Conservation (phyloP, 35 echinoderm and acorn worm genomes). For the Antedon bifida region DNA sequence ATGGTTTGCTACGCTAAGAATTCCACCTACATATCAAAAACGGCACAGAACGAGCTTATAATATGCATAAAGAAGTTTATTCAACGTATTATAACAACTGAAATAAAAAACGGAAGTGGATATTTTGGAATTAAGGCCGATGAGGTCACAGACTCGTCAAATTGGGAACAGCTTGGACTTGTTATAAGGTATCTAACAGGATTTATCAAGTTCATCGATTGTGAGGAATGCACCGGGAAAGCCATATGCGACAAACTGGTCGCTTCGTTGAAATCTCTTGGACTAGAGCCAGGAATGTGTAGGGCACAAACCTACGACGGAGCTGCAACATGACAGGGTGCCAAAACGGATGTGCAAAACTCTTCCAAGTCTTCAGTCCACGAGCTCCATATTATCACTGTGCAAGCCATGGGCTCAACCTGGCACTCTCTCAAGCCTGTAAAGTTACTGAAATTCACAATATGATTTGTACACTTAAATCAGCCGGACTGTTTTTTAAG, state of each 20-base stretch:
- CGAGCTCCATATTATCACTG: background rate
- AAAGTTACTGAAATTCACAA: background rate
- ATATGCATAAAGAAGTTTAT: conserved; percentile 37
- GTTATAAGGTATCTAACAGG: conserved; percentile 28
- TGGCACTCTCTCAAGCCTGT: background rate
- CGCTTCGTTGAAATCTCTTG: background rate
- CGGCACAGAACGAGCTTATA: conserved; percentile 42
- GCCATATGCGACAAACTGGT: background rate
- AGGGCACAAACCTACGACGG: conserved; percentile 26
- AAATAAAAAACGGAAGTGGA: conserved; percentile 22
- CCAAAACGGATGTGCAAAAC: background rate
- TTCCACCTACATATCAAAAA: conserved; percentile 48
- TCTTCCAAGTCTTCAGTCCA: background rate
- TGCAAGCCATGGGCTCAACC: background rate
- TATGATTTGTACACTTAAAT: background rate
- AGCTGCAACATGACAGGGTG: conserved; percentile 23
- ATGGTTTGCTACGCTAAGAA: too few species aligned
- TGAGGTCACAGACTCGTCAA: conserved; percentile 47
- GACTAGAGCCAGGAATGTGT: conserved; percentile 15
- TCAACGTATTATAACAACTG: conserved; percentile 14
- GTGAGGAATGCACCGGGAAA: background rate
- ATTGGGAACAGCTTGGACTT: conserved; percentile 51
- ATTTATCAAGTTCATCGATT: background rate
- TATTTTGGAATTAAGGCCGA: conserved; percentile 34
- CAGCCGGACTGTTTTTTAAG: background rate